Conservation (phyloP, 2,797 vertebrate species). For the Myotis findleyi region DNA sequence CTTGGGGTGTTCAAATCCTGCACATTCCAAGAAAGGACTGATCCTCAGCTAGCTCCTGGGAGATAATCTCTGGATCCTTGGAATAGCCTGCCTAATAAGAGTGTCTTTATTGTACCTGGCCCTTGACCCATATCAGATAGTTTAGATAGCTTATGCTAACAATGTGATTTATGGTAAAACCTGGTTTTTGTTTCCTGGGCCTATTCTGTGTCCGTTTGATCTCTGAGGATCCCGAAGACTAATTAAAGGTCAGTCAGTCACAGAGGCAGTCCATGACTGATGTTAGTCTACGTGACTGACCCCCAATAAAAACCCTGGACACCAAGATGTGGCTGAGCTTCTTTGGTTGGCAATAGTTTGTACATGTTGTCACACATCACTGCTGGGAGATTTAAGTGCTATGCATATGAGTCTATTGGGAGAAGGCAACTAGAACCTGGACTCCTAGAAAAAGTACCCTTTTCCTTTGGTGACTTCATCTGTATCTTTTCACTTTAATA, state of each 20-base stretch:
- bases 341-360: not conserved
- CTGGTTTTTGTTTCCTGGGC: not conserved
- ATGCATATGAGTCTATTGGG: not conserved
- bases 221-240: not conserved
- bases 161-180: not conserved
- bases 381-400: not conserved
- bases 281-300: not conserved
- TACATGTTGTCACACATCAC: accelerated
- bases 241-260: not conserved
- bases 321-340: not conserved
- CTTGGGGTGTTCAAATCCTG: not conserved
- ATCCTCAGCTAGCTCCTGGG: not conserved
- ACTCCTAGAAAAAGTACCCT: not conserved
- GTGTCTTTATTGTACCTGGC: not conserved
- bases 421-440: not conserved
- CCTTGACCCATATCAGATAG: not conserved
- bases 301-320: not conserved
- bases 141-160: not conserved
- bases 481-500: not conserved
- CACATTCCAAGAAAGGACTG: not conserved
- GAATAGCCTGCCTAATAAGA: not conserved
- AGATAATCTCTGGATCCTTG: not conserved
- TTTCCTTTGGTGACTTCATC: not conserved
- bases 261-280: too few relatives aligned
- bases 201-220: not conserved